These are phyloP conservation scores for Odontothrips loti DNA, from an alignment of 2,888 invertebrate species.

Conservation along the genomic window DNA sequence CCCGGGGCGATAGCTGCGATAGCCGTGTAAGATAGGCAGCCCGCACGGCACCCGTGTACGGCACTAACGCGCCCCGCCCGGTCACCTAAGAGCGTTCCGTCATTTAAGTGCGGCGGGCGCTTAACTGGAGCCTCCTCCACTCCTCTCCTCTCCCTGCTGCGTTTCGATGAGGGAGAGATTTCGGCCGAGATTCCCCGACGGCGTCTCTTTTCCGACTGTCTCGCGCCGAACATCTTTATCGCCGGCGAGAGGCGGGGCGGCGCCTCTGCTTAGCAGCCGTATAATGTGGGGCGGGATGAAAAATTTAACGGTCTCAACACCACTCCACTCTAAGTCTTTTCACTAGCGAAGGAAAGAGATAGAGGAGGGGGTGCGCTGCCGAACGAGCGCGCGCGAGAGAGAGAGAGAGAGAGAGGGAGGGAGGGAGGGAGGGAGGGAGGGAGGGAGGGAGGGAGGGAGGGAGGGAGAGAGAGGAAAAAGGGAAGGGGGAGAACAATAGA, in stretches of 20 bases:
- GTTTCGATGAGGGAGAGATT: background rate
- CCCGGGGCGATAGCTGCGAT: background rate
- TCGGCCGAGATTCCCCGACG: background rate
- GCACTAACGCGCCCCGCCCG: background rate
- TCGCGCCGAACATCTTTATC: slow-evolving; percentile 11
- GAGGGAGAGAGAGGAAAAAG: no score
- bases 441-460: no score
- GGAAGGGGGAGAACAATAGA: background rate
- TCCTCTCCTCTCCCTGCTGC: background rate
- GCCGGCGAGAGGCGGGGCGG: background rate
- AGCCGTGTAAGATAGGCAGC: background rate
- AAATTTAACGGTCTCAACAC: slow-evolving; percentile 23
- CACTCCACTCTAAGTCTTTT: background rate
- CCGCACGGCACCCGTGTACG: background rate
- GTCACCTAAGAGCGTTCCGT: no score
- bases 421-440: no score
- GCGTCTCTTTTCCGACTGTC: background rate
- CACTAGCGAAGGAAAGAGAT: background rate
- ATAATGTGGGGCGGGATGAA: slow-evolving; percentile 12
- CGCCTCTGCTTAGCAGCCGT: slow-evolving; percentile 11
- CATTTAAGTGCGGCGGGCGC: no score
- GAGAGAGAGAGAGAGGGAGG: no score
- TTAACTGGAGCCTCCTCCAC: no score
- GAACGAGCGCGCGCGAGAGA: background rate
- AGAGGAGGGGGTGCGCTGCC: background rate